Evolutionary conservation across 2,797 vertebrate species (phyloP), one percentile per base, ranked within the genome.

Genomic region (Anomalospiza imberbis): DNA sequence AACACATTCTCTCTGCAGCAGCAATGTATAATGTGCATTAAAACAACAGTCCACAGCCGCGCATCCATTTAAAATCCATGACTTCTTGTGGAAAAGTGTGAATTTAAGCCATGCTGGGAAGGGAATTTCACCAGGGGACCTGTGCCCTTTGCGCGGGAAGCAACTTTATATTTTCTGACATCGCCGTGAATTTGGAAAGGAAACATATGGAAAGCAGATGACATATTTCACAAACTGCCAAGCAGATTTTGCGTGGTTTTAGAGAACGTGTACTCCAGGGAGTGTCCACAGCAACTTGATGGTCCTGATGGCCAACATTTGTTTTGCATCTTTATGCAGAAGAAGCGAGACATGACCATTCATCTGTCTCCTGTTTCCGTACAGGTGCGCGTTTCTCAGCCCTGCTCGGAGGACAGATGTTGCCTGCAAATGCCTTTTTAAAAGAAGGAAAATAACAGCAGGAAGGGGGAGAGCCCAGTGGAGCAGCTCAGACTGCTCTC

Each of bases 171-270:
- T 93, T 90, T 92, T 81, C 90, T 92, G 89, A 94, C 73, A 14
- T 47, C 0, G 67, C 38, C 9, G 4, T 22, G 61, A 87, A 55
- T 77, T 82, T 57, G 65, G 81, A 95, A 92, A 48, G 84, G 63
- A 84, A 94, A 66, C 95, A 94, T 93, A 94, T 89, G 95, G 93
- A 90, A 95, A 91, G 8, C 89, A 94, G 85, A 83, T 34, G 88
- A 95, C 84, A 65, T 7, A 40, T 36, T 91, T 89, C 94, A 95
- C 92, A 85, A 95, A 90, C 88, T 72, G 95, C 76, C 96, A 97
- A 79, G 91, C 82, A 88, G 89, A 96, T 95, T 96, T 83, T 68
- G 85, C 6, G 53, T 34, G 73, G 85, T 93, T 91, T 85, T 86
- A 89, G 73, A 91, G 89, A 70, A 79, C 21, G 2, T 1, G 53